These are phyloP conservation scores for Aurelia sp. DNA, from an alignment of 30 jellyfish, hydroid and myxozoan genomes.

Conservation along the genomic window DNA sequence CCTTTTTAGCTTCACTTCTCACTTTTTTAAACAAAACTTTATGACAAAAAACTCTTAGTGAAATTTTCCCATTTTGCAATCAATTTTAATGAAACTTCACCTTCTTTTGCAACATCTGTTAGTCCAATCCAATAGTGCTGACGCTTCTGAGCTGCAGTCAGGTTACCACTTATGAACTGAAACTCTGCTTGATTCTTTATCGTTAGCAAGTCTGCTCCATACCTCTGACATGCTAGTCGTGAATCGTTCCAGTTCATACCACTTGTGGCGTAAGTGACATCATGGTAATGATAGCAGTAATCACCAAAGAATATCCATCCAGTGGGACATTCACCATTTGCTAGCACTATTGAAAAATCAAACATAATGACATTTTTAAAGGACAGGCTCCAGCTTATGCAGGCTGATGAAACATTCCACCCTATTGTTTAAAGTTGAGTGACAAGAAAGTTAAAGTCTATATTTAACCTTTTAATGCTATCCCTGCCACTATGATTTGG, in stretches of 20 bases:
- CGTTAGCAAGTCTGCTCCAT: constrained; percentile 88
- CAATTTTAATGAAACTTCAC: background rate
- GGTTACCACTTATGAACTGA: constrained; percentile 47
- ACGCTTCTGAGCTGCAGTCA: constrained; percentile 56
- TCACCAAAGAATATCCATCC: constrained; percentile 74
- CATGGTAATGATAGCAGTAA: constrained; percentile 83
- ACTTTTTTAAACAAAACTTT: too few species aligned
- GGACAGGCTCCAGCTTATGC: too few species aligned
- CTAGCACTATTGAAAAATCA: constrained; percentile 17
- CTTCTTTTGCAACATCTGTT: constrained; percentile 63
- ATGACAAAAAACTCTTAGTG: too few species aligned
- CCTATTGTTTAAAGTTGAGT: too few species aligned
- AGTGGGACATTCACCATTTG: constrained; percentile 59
- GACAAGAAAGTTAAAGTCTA: too few species aligned
- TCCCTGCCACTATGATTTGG: too few species aligned
- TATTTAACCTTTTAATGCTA: too few species aligned
- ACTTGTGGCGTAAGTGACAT: constrained; percentile 61
- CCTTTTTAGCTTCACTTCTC: too few species aligned
- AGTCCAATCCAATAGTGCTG: constrained; percentile 96
- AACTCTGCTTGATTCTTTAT: constrained; percentile 61
- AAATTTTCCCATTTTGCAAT: too few species aligned
- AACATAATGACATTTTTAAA: too few species aligned
- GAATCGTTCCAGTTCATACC: constrained; percentile 89
- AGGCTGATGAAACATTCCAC: too few species aligned
- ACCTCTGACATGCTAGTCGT: constrained; percentile 78